Percentiles rank a stretch among this genome's conserved stretches.
phyloP scores from a whole-genome alignment of 2,888 invertebrate species.

The Exephanes ischioxanthus region DNA sequence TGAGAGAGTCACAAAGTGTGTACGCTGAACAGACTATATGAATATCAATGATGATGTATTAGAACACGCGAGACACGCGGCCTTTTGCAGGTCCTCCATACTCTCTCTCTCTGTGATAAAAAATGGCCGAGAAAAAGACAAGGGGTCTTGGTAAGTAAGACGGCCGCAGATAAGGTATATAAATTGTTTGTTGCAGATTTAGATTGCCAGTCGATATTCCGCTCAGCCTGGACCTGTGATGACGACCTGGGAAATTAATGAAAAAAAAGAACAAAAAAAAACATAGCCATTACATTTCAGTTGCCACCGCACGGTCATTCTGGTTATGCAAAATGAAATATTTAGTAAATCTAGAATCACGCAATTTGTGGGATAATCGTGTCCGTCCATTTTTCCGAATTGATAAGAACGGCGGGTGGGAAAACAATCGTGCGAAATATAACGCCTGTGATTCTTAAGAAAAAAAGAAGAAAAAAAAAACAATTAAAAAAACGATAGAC shows the following conservation, averaged over 20 bases:
- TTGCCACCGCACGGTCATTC: constrained; percentile 76
- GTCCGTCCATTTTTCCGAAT: background rate
- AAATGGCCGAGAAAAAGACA: constrained; percentile 66
- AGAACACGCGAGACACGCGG: constrained; percentile 83
- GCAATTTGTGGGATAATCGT: background rate
- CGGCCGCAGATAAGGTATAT: constrained; percentile 82
- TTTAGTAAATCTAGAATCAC: background rate
- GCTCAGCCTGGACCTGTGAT: constrained; percentile 10
- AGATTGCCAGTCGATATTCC: constrained; percentile 29
- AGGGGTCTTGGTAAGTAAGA: constrained; percentile 83
- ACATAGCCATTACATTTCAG: constrained; percentile 65
- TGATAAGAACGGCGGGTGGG: background rate
- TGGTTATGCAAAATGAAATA: constrained; percentile 69
- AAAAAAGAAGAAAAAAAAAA: background rate
- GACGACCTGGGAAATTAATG: constrained; percentile 11
- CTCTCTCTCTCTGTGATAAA: constrained; percentile 61
- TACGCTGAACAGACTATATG: constrained; percentile 82
- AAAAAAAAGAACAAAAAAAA: constrained; percentile 32
- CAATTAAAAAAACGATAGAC: background rate
- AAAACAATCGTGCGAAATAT: background rate
- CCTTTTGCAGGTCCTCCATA: constrained; percentile 83
- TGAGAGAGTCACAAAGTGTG: constrained; percentile 78
- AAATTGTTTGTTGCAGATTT: constrained; percentile 79
- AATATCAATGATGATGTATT: constrained; percentile 84
- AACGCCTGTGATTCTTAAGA: background rate